Evolutionary conservation across 2,113 vertebrate genomes (phyloP), one percentile per base, ranked within the genome.

Genomic region (Pluvianellus socialis): DNA sequence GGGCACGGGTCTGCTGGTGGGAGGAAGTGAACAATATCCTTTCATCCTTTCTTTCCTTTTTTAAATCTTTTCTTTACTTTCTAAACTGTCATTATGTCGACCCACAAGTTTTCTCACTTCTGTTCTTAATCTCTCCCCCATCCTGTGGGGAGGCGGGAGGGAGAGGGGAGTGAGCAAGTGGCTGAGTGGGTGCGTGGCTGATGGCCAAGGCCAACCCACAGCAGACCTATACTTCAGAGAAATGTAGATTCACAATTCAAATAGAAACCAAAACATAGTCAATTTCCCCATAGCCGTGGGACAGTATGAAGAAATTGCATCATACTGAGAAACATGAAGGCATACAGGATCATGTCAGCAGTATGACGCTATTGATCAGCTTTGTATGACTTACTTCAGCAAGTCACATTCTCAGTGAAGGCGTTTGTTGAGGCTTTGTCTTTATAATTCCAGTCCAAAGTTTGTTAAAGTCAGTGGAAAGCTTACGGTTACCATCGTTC

Each of bases 31-130:
- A 14, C 47, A 42, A 75, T 45, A n/a, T n/a, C n/a, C n/a, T n/a
- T n/a, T n/a, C 21, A 6, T 44, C 11, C 9, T 47, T 53, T 32
- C 7, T 12, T 19, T 53, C 12, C 49, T 63, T 50, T 58, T 58
- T 44, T 1, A 4, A 42, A 50, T 44, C 13, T 53, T 68, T 81
- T 42, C 17, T 68, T 68, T 40, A 63, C 18, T 90, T 72, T 86
- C 65, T 90, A 49, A 96, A 82, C 40, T 93, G 79, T 76, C 79
- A 86, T 90, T 93, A 82, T 70, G 40, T 40, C 82, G 6, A 96
- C 91, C 92, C 82, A 94, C 95, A 93, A 15, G 10, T 76, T 93
- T 96, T 95, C 94, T 94, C 96, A 93, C 79, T 79, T 93, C 72
- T 76, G 33, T 61, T 90, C 77, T 63, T 71, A 38, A 63, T 90